phyloP scores from a whole-genome alignment of 2,113 vertebrate genomes.

The Parotia lawesii region DNA sequence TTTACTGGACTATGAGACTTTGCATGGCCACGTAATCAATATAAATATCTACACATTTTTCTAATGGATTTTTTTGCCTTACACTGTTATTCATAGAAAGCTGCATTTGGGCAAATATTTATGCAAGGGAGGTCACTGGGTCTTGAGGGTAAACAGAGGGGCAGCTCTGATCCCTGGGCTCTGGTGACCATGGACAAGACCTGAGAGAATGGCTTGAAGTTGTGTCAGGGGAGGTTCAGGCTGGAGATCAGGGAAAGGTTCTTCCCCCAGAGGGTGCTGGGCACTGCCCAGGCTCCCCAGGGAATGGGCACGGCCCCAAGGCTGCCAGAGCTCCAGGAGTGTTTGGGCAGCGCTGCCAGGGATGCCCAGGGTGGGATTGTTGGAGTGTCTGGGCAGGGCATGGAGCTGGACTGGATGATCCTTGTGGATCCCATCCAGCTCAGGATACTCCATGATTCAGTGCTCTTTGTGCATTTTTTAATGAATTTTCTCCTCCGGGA shows the following conservation, averaged over 20 bases:
- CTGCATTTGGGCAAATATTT: not conserved
- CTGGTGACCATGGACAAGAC: not conserved
- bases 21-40: accelerated
- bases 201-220: not conserved
- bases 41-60: not conserved
- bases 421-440: not conserved
- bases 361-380: not conserved
- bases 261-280: not conserved
- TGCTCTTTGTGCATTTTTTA: not conserved
- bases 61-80: accelerated
- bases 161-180: not conserved
- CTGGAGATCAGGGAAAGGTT: not conserved
- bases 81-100: not conserved
- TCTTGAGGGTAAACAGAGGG: not conserved
- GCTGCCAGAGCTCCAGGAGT: not conserved
- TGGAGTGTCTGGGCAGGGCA: not conserved
- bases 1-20: not conserved
- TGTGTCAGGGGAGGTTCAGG: not conserved
- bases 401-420: accelerated
- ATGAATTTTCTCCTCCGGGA: not conserved
- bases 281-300: not conserved
- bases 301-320: accelerated
- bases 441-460: too few species aligned
- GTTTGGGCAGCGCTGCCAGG: not conserved
- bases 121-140: too few species aligned